phyloP scores from a whole-genome alignment of 2,888 invertebrate genomes.

The Nomada ferruginata region DNA sequence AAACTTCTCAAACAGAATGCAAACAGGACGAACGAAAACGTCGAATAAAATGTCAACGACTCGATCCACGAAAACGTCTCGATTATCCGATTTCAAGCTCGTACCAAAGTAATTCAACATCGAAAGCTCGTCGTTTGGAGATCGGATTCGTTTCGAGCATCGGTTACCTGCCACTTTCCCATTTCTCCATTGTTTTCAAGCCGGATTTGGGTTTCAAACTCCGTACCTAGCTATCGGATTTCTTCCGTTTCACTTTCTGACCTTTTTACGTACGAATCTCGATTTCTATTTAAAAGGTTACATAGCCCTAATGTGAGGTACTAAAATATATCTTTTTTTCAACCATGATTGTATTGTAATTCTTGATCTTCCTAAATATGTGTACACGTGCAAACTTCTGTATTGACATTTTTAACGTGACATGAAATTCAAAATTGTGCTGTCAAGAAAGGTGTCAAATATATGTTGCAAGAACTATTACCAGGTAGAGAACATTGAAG shows the following conservation, averaged over 20 bases:
- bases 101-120: neutral
- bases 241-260: neutral
- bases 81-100: slow-evolving; percentile 8
- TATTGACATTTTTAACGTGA: too few relatives aligned
- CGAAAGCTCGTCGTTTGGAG: neutral
- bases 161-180: neutral
- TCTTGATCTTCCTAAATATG: too few relatives aligned
- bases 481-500: too few relatives aligned
- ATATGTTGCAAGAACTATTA: too few relatives aligned
- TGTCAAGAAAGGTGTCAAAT: too few relatives aligned
- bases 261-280: neutral
- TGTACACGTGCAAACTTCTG: too few relatives aligned
- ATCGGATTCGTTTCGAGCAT: neutral
- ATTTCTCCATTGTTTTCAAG: neutral
- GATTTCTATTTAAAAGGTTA: neutral
- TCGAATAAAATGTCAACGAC: neutral
- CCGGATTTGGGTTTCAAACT: slow-evolving; percentile 1
- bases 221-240: neutral
- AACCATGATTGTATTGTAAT: too few relatives aligned
- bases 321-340: too few relatives aligned
- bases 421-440: too few relatives aligned
- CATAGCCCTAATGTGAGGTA: too few relatives aligned
- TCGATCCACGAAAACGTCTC: neutral
- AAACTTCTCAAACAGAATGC: too few relatives aligned
- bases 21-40: neutral